Percentiles rank a stretch among this genome's conserved stretches.
phyloP scores from a whole-genome alignment of 2,113 vertebrate species.

The Poeciliopsis occidentalis region DNA sequence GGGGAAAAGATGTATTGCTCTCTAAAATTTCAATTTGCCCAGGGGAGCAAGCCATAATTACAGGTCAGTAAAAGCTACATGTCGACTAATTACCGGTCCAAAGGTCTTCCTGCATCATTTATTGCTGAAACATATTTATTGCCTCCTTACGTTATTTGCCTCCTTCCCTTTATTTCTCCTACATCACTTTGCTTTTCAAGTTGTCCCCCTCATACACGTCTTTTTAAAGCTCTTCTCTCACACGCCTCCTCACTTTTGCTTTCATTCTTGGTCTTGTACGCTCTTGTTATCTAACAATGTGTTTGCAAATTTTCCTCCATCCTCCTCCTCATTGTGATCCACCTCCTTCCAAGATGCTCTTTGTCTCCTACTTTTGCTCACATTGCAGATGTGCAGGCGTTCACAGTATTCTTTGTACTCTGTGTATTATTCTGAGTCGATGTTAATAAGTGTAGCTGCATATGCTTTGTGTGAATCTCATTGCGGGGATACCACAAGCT shows the following conservation, averaged over 20 bases:
- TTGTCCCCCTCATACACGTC: slow-evolving; percentile 40
- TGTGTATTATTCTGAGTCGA: background rate
- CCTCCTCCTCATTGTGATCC: slow-evolving; percentile 61
- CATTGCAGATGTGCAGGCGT: slow-evolving; percentile 41
- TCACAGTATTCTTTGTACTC: slow-evolving; percentile 5
- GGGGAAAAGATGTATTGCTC: slow-evolving; percentile 52
- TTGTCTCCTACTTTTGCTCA: slow-evolving; percentile 59
- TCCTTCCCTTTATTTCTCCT: background rate
- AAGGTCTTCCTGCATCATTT: slow-evolving; percentile 52
- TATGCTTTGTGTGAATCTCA: background rate
- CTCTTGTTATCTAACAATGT: slow-evolving; percentile 69
- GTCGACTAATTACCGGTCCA: slow-evolving; percentile 51
- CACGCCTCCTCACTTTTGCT: slow-evolving; percentile 66
- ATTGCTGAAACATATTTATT: slow-evolving; percentile 35
- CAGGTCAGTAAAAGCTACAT: slow-evolving; percentile 45
- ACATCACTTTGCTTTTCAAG: slow-evolving; percentile 49
- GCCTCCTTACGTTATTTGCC: slow-evolving; percentile 12
- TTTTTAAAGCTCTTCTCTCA: slow-evolving; percentile 58
- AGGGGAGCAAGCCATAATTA: slow-evolving; percentile 41
- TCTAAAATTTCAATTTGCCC: slow-evolving; percentile 50
- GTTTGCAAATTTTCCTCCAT: slow-evolving; percentile 60
- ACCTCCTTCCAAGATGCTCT: slow-evolving; percentile 73
- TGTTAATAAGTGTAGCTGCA: background rate
- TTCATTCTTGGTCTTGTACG: slow-evolving; percentile 62
- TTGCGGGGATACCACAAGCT: too few species aligned